Conservation (phyloP, 2,888 invertebrate species). For the Diaperis boleti region DNA sequence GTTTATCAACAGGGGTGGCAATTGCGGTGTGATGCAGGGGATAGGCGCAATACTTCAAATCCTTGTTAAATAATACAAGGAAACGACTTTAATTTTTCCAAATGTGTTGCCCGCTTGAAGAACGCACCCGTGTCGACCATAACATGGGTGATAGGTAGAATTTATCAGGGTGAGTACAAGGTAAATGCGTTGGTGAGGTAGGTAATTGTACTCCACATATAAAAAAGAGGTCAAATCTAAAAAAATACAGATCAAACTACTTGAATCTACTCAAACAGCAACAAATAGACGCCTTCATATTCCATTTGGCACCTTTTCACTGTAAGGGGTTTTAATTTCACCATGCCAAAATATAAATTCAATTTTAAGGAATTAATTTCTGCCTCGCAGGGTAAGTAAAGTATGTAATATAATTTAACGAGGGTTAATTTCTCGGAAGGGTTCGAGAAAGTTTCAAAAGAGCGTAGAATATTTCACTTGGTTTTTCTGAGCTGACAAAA, state of each 20-base stretch:
- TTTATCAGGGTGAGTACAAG: no score
- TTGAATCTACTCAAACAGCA: no score
- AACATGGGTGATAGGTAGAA: no score
- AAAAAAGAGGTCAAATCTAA: no score
- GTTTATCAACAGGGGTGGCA: constrained; percentile 46
- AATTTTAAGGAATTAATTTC: constrained; percentile 59
- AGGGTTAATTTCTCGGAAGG: constrained; percentile 41
- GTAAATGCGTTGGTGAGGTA: no score
- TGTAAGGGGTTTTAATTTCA: constrained; percentile 8
- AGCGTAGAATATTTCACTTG: constrained; percentile 23
- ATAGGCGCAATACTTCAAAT: neutral
- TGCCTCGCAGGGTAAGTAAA: constrained; percentile 57
- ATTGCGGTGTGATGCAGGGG: constrained; percentile 39
- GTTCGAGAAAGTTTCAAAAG: constrained; percentile 23
- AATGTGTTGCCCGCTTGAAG: no score
- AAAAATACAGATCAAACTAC: no score
- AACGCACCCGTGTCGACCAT: no score
- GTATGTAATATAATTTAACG: constrained; percentile 58
- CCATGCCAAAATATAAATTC: constrained; percentile 52
- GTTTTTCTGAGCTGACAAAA: constrained; percentile 31
- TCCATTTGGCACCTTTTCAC: neutral
- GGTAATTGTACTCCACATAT: no score
- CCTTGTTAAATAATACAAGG: neutral
- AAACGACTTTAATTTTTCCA: neutral
- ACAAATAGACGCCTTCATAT: no score